Base-by-base conservation (phyloP, 2,113 vertebrate species). In the Rallus limicola region DNA sequence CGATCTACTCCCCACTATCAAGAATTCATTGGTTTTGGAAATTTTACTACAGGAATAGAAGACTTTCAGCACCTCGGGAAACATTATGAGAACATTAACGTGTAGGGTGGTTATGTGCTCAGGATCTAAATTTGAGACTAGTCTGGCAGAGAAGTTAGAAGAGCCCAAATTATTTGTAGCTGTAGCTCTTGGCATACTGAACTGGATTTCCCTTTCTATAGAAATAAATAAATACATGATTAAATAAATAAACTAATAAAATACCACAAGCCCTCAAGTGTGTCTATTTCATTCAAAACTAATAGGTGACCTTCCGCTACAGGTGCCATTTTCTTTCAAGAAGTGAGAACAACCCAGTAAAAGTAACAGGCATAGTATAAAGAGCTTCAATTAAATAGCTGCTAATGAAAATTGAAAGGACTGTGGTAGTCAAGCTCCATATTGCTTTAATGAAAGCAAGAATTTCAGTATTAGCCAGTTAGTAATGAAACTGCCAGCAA, bases 1-100 rank as follows among this genome's bases (percentile, higher is more conserved):
- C 0, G 0, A 75, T 55, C 69, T 84, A 26, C 59, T 91, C 26
- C 60, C 11, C 31, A 44, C 56, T 75, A 79, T 60, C 46, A 70
- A 91, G 86, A 89, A 75, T 16, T 71, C 34, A 71, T 60, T 82
- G 10, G 8, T 15, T 91, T 80, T 31, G 70, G 58, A 65, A 91
- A 64, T 56, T 91, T 46, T 84, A 85, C 16, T 71, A 34, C 65
- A 94, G 88, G 90, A 93, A 94, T 33, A 82, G 52, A 92, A 38
- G 29, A 72, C 14, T 79, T 91, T 64, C 29, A 79, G 78, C 58
- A 56, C 62, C 53, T 72, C 4, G 2, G 53, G 67, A 94, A 92
- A 90, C 38, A 67, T 83, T 86, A 65, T 26, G 20, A 34, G 23
- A 79, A 59, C 26, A 38, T 71, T 79, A 89, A 95, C 8, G 9